Conservation (phyloP, 2,113 vertebrate species). For the Tetrax tetrax region DNA sequence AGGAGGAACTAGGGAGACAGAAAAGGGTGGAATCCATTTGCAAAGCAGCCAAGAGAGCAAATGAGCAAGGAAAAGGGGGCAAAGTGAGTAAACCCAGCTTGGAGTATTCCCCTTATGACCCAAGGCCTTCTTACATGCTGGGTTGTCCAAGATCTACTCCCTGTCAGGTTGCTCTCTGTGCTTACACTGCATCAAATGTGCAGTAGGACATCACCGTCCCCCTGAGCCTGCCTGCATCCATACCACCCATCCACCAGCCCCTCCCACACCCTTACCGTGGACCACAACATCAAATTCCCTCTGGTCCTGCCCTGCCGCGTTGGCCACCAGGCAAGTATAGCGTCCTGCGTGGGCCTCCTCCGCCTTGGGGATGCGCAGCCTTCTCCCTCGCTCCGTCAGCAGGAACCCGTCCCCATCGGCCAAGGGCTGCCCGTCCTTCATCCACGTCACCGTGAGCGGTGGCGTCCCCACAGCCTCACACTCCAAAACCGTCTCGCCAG, state of each 20-base stretch:
- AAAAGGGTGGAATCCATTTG: background rate
- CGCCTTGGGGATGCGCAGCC: slow-evolving; percentile 53
- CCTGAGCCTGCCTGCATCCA: background rate
- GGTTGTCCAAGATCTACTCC: background rate
- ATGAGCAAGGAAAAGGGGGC: background rate
- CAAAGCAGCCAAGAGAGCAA: background rate
- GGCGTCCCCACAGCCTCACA: slow-evolving; percentile 49
- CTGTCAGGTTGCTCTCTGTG: no score
- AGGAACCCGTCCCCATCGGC: background rate
- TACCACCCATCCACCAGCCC: background rate
- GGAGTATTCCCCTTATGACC: background rate
- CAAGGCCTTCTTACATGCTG: fast-evolving
- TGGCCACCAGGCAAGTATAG: slow-evolving; percentile 71
- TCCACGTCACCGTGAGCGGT: slow-evolving; percentile 37
- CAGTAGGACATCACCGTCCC: slow-evolving; percentile 53
- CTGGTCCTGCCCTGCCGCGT: slow-evolving; percentile 22
- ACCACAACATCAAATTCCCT: slow-evolving; percentile 66
- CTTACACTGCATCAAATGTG: slow-evolving; percentile 14
- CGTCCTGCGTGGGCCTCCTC: slow-evolving; percentile 38
- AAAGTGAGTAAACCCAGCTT: background rate
- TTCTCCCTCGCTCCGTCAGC: background rate
- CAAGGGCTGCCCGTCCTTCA: slow-evolving; percentile 46
- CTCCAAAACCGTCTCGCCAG: slow-evolving; percentile 27
- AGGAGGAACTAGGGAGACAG: slow-evolving; percentile 79
- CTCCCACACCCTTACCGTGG: slow-evolving; percentile 53